phyloP scores from a whole-genome alignment of 2,113 vertebrate species.

The Malurus melanocephalus region DNA sequence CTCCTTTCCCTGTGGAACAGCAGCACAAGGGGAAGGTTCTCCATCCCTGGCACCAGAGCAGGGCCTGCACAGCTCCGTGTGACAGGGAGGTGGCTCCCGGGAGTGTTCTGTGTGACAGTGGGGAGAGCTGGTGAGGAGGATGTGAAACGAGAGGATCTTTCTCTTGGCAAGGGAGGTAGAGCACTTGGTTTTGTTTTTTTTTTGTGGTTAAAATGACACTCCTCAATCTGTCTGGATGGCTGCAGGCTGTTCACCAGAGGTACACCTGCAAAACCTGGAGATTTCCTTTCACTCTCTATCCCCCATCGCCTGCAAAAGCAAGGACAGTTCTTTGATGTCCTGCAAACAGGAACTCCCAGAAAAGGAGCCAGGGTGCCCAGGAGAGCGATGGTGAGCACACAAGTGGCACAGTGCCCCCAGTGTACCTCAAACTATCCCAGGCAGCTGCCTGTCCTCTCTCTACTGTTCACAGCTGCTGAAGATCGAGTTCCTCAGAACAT shows the following conservation, averaged over 20 bases:
- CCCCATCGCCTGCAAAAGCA: background rate
- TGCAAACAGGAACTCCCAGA: background rate
- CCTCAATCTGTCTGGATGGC: background rate
- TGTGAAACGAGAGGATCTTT: background rate
- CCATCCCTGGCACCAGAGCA: rapidly evolving
- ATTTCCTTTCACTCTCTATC: background rate
- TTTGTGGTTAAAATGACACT: background rate
- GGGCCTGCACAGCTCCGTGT: background rate
- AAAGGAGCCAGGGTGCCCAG: background rate
- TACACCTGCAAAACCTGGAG: background rate
- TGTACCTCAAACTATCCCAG: rapidly evolving
- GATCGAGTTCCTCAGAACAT: background rate
- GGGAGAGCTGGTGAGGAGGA: background rate
- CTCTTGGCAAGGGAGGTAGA: background rate
- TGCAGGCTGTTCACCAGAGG: background rate
- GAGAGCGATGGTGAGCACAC: background rate
- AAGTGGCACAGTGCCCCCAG: background rate
- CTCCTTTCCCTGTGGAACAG: background rate
- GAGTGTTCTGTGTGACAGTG: rapidly evolving
- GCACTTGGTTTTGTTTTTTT: background rate
- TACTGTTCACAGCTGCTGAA: background rate
- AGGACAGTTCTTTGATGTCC: background rate
- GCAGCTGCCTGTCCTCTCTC: background rate
- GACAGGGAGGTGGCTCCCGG: background rate
- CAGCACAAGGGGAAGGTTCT: background rate